Conservation (phyloP, 2,888 invertebrate genomes). For the Diloba caeruleocephala region DNA sequence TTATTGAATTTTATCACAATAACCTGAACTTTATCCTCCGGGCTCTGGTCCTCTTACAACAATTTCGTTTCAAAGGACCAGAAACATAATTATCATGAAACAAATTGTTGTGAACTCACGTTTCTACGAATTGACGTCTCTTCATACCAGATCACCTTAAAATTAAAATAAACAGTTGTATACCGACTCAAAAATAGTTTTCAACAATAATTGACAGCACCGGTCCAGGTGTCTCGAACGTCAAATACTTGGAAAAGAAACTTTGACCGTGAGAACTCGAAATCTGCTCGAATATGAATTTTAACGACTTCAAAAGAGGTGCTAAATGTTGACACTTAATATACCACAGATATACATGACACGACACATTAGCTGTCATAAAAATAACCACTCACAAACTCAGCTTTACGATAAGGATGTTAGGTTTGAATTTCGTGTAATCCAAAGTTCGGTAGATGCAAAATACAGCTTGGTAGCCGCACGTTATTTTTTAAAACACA, state of each 20-base stretch:
- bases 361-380: slow-evolving; percentile 4
- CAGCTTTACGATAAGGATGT: slow-evolving; percentile 7
- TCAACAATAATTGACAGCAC: slow-evolving; percentile 36
- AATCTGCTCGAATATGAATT: slow-evolving; percentile 56
- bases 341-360: slow-evolving; percentile 48
- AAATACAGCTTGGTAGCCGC: slow-evolving; percentile 36
- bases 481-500: slow-evolving; percentile 54
- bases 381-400: neutral
- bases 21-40: no score
- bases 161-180: slow-evolving; percentile 17
- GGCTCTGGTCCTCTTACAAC: no score
- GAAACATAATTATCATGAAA: neutral
- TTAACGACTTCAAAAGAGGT: slow-evolving; percentile 60
- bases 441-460: neutral
- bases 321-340: slow-evolving; percentile 62
- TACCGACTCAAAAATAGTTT: slow-evolving; percentile 6
- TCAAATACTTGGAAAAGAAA: slow-evolving; percentile 48
- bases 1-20: no score
- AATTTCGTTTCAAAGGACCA: neutral
- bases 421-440: slow-evolving; percentile 23
- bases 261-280: slow-evolving; percentile 56
- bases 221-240: slow-evolving; percentile 40
- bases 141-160: neutral
- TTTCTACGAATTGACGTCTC: no score
- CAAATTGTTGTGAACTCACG: no score